Conservation (phyloP, 2,113 vertebrate genomes). For the Himantopus leucocephalus region DNA sequence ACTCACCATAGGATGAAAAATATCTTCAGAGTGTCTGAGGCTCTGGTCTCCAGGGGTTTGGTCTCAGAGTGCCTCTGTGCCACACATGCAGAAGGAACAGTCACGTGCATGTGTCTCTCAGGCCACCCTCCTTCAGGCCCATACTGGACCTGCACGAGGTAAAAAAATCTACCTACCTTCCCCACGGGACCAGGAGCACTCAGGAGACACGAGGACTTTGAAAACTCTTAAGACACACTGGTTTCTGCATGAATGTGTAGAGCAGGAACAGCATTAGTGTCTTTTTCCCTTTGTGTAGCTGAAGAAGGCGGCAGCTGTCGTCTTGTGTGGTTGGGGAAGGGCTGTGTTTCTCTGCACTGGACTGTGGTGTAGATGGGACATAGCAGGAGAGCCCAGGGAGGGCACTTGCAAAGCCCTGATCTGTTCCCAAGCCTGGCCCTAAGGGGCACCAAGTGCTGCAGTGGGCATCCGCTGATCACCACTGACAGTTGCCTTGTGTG, state of each 20-base stretch:
- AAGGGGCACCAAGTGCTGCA: not conserved
- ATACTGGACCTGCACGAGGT: not conserved
- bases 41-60: not conserved
- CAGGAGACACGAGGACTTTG: not conserved
- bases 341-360: not conserved
- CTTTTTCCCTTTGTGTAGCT: not conserved
- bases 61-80: not conserved
- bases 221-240: not conserved
- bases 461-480: not conserved
- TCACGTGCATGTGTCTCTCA: not conserved
- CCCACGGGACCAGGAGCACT: not conserved
- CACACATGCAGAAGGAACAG: not conserved
- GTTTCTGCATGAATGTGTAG: not conserved
- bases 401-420: not conserved
- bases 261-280: not conserved
- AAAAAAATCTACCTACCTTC: not conserved
- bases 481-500: not conserved
- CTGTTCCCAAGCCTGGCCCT: not conserved
- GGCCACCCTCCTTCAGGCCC: not conserved
- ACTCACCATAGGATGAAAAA: not conserved
- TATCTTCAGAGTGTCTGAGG: not conserved
- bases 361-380: not conserved
- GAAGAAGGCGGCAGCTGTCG: not conserved
- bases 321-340: not conserved
- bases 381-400: not conserved